phyloP scores from a whole-genome alignment of 2,113 vertebrate genomes.

The Nannospalax galili region DNA sequence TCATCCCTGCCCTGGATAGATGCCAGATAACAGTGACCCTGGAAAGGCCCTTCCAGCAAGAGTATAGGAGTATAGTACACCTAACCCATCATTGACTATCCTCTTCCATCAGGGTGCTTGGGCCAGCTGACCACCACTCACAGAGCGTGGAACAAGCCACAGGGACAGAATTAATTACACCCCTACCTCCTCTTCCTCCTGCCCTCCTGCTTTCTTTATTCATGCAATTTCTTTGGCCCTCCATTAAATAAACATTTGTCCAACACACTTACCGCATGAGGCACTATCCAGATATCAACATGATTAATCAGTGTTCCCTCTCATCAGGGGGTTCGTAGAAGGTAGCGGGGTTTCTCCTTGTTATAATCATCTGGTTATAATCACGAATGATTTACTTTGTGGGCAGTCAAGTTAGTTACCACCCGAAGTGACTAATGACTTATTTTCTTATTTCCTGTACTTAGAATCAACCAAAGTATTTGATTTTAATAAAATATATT shows the following conservation, averaged over 20 bases:
- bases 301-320: background rate
- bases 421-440: constrained; percentile 40
- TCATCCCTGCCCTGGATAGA: constrained; percentile 50
- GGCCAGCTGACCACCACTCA: constrained; percentile 23
- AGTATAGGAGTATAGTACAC: background rate
- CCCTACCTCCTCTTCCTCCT: background rate
- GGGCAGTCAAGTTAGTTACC: constrained; percentile 15
- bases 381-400: constrained; percentile 8
- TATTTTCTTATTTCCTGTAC: constrained; percentile 7
- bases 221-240: background rate
- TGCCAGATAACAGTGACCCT: constrained; percentile 63
- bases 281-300: background rate
- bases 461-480: constrained; percentile 55
- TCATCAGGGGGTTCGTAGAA: background rate
- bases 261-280: background rate
- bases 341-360: background rate
- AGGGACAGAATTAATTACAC: background rate
- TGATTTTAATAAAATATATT: constrained; percentile 69
- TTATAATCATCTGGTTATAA: constrained; percentile 38
- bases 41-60: constrained; percentile 54
- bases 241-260: constrained; percentile 24
- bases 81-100: constrained; percentile 2
- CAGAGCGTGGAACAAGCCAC: background rate
- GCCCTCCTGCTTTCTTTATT: background rate
- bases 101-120: background rate